Percentiles rank a stretch among this genome's conserved stretches.
Evolutionary conservation across 2,888 invertebrate species (phyloP).

Genomic region (Spodoptera picta): DNA sequence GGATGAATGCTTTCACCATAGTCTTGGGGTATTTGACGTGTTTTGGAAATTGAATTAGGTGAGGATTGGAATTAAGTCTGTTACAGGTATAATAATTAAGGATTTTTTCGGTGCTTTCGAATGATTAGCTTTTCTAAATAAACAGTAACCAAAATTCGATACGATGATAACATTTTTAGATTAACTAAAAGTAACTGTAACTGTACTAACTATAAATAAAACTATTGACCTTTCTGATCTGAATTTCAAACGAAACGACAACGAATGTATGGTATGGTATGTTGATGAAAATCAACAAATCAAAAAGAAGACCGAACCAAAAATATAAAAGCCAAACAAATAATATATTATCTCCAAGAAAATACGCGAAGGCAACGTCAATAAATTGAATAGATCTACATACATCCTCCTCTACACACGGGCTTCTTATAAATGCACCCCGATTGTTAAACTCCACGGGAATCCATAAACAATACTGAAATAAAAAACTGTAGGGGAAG

Average conservation of each 20-base stretch:
- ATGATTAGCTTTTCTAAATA: too few relatives aligned
- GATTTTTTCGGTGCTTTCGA: too few relatives aligned
- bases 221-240: too few relatives aligned
- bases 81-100: too few relatives aligned
- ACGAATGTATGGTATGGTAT: background rate
- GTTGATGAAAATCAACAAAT: background rate
- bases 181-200: too few relatives aligned
- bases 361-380: slow-evolving; percentile 13
- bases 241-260: too few relatives aligned
- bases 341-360: background rate
- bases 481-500: slow-evolving; percentile 27
- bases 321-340: background rate
- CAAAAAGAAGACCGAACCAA: background rate
- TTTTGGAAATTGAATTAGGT: too few relatives aligned
- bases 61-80: too few relatives aligned
- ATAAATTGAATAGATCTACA: slow-evolving; percentile 42
- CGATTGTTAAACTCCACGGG: slow-evolving; percentile 36
- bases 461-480: slow-evolving; percentile 36
- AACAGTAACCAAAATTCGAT: too few relatives aligned
- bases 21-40: too few relatives aligned
- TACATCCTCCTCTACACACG: slow-evolving; percentile 2
- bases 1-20: slow-evolving; percentile 4
- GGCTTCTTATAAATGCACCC: slow-evolving; percentile 49
- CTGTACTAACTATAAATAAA: too few relatives aligned
- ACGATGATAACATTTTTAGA: too few relatives aligned